Evolutionary conservation across 2,113 vertebrate species (phyloP).

Genomic region (Nannobrachium achirus): DNA sequence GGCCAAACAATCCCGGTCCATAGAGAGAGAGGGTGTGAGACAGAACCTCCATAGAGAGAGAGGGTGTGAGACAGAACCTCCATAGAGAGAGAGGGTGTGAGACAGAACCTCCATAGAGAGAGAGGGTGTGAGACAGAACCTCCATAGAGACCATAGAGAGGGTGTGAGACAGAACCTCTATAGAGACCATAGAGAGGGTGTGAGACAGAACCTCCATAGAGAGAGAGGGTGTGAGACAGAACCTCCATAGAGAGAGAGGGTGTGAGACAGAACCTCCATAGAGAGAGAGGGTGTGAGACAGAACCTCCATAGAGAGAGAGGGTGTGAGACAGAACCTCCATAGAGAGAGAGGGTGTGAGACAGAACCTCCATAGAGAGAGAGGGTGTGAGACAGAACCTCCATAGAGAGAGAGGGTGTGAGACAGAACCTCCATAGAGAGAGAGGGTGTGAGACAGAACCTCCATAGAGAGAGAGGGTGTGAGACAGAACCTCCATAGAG

Average conservation of each 20-base stretch:
- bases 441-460: slow-evolving; percentile 30
- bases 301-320: too few relatives aligned
- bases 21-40: not conserved
- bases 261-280: slow-evolving; percentile 32
- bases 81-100: too few relatives aligned
- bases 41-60: too few relatives aligned
- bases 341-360: slow-evolving; percentile 19
- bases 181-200: too few relatives aligned
- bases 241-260: too few relatives aligned
- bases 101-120: slow-evolving; percentile 39
- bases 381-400: slow-evolving; percentile 29
- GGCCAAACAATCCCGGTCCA: slow-evolving; percentile 38
- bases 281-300: slow-evolving; percentile 25
- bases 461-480: too few relatives aligned
- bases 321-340: slow-evolving; percentile 30
- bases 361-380: too few relatives aligned
- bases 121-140: slow-evolving; percentile 30
- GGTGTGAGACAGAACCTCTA: slow-evolving; percentile 30
- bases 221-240: slow-evolving; percentile 33
- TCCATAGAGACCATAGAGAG: too few relatives aligned
- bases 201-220: slow-evolving; percentile 36
- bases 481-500: slow-evolving; percentile 38
- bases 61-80: slow-evolving; percentile 29
- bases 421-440: slow-evolving; percentile 39
- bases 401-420: too few relatives aligned